Conservation (phyloP, 30 jellyfish, hydroid and myxozoan genomes). For the Chrysaora quinquecirrha region DNA sequence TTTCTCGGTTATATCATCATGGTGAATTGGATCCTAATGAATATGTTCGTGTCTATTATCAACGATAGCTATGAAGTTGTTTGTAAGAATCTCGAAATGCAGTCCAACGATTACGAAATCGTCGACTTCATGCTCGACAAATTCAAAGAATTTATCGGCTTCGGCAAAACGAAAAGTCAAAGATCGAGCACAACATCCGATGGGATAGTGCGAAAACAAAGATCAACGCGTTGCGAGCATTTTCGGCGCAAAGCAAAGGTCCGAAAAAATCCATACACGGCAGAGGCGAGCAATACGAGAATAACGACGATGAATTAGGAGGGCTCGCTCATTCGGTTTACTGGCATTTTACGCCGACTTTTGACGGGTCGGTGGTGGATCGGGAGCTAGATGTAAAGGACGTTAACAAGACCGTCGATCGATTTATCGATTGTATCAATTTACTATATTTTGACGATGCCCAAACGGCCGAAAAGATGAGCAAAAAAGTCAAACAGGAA, state of each 20-base stretch:
- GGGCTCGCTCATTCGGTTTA: constrained; percentile 63
- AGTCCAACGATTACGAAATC: constrained; percentile 91
- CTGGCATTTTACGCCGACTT: constrained; percentile 69
- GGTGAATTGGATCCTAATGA: constrained; percentile 93
- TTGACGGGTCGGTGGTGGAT: constrained; percentile 25
- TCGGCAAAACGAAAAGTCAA: constrained; percentile 73
- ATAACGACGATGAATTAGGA: constrained; percentile 53
- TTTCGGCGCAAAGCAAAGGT: constrained; percentile 35
- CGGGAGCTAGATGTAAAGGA: constrained; percentile 55
- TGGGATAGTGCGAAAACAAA: constrained; percentile 70
- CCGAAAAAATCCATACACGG: neutral
- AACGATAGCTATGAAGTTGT: constrained; percentile 90
- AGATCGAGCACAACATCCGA: constrained; percentile 53
- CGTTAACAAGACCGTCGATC: constrained; percentile 76
- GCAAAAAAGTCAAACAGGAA: constrained; percentile 76
- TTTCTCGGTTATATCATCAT: constrained; percentile 82
- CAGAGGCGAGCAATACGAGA: constrained; percentile 28
- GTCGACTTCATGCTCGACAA: constrained; percentile 88
- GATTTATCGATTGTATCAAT: constrained; percentile 79
- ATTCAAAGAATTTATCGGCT: constrained; percentile 77
- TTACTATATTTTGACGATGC: constrained; percentile 87
- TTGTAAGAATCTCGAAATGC: constrained; percentile 58
- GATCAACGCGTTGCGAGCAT: constrained; percentile 50
- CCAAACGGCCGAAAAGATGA: constrained; percentile 74
- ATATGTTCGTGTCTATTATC: constrained; percentile 91